Percentiles rank a stretch among this genome's conserved stretches.
These are phyloP conservation scores for Andrena camellia DNA, from an alignment of 2,888 invertebrate genomes.

Conservation along the genomic window DNA sequence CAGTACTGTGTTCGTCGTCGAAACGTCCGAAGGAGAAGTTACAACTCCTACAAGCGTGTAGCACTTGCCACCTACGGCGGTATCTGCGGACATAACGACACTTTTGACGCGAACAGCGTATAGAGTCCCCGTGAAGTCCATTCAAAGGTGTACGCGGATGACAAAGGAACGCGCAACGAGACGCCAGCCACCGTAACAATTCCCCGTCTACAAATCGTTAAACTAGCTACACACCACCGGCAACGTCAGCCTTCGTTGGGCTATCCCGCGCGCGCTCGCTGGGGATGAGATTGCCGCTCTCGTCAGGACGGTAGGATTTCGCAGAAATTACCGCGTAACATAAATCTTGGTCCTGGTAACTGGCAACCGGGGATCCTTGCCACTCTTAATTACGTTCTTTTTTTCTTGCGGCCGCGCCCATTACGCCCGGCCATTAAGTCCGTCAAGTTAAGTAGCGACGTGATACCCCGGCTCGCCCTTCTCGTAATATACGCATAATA, in stretches of 20 bases:
- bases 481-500: slow-evolving; percentile 68
- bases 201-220: slow-evolving; percentile 35
- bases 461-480: slow-evolving; percentile 71
- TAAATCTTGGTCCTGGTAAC: slow-evolving; percentile 73
- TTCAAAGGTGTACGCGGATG: not conserved
- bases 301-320: slow-evolving; percentile 64
- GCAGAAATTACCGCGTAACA: slow-evolving; percentile 74
- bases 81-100: slow-evolving; percentile 18
- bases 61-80: slow-evolving; percentile 44
- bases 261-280: slow-evolving; percentile 12
- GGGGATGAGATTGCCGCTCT: slow-evolving; percentile 52
- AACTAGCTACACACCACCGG: not conserved
- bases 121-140: not conserved
- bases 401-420: slow-evolving; percentile 73
- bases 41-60: slow-evolving; percentile 25
- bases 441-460: slow-evolving; percentile 81
- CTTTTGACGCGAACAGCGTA: slow-evolving; percentile 8
- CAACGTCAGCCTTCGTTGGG: not conserved
- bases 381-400: slow-evolving; percentile 79
- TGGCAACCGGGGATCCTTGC: slow-evolving; percentile 69
- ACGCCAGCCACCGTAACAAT: slow-evolving; percentile 15
- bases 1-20: slow-evolving; percentile 28
- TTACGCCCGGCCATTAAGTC: slow-evolving; percentile 80
- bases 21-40: slow-evolving; percentile 37
- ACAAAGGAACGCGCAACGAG: not conserved